Conservation (phyloP, 2,888 invertebrate species). For the Tiliacea aurago region DNA sequence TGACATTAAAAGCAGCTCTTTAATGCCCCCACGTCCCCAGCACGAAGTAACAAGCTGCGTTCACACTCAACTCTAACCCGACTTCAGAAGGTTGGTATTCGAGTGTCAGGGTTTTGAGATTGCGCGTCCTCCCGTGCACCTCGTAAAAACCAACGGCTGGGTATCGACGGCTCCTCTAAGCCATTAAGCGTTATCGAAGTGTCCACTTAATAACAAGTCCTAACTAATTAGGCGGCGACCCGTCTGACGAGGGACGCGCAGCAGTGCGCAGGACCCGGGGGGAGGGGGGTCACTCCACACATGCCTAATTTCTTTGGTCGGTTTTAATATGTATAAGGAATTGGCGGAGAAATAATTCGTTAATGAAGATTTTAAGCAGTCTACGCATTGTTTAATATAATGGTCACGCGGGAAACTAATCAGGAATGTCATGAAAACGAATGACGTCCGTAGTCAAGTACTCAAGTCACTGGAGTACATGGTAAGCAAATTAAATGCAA, state of each 20-base stretch:
- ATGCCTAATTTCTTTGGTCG: slow-evolving; percentile 22
- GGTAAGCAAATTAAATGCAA: slow-evolving; percentile 6
- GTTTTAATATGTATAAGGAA: slow-evolving; percentile 11
- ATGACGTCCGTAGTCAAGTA: background rate
- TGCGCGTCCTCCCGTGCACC: slow-evolving; percentile 52
- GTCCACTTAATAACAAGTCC: slow-evolving; percentile 74
- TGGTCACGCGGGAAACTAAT: background rate
- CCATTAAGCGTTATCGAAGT: slow-evolving; percentile 77
- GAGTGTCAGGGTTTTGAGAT: background rate
- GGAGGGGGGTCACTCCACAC: background rate
- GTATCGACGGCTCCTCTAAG: slow-evolving; percentile 68
- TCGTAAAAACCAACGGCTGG: slow-evolving; percentile 72
- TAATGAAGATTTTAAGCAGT: background rate
- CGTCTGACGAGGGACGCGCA: slow-evolving; percentile 39
- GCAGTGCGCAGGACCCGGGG: background rate
- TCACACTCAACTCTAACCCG: slow-evolving; percentile 16
- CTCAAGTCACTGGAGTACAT: background rate
- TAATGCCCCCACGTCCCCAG: slow-evolving; percentile 62
- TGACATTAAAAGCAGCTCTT: slow-evolving; percentile 75
- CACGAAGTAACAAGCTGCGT: slow-evolving; percentile 10
- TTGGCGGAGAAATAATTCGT: background rate
- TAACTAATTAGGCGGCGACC: slow-evolving; percentile 77
- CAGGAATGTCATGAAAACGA: slow-evolving; percentile 10
- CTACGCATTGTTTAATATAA: background rate
- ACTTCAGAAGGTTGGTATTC: slow-evolving; percentile 27